A percentile compares a stretch with the other conserved stretches of the same genome.
Conservation (phyloP, 2,888 invertebrate genomes). For the Habrosyne pyritoides region DNA sequence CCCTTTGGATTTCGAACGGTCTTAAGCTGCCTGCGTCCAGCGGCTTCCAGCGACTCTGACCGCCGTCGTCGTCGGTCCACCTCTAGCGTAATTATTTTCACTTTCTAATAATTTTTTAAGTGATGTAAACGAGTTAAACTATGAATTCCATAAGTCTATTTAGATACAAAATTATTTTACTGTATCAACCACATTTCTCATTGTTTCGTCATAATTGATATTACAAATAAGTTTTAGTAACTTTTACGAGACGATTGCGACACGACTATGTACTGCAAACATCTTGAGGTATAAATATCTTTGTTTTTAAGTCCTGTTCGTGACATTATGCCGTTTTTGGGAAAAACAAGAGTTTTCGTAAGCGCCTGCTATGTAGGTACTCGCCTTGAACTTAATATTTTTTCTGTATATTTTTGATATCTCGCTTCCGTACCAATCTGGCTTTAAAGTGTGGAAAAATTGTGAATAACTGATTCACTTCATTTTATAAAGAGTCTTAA, state of each 20-base stretch:
- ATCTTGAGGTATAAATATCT: slow-evolving; percentile 33
- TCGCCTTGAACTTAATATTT: slow-evolving; percentile 61
- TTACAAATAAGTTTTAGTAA: background rate
- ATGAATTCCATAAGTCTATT: too few species aligned
- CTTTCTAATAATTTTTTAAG: too few species aligned
- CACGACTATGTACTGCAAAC: slow-evolving; percentile 10
- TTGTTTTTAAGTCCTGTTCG: slow-evolving; percentile 41
- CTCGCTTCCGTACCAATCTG: slow-evolving; percentile 24
- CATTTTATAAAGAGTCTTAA: background rate
- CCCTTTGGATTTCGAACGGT: too few species aligned
- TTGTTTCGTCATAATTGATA: too few species aligned
- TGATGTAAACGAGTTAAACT: too few species aligned
- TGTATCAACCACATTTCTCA: too few species aligned
- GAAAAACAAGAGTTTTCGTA: slow-evolving; percentile 60
- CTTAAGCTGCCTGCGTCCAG: too few species aligned
- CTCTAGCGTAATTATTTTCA: too few species aligned
- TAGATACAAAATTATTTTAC: too few species aligned
- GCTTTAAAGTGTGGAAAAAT: background rate
- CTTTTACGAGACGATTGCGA: background rate
- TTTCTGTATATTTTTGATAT: slow-evolving; percentile 30
- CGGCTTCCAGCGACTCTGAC: too few species aligned
- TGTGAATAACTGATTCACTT: background rate
- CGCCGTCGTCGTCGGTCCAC: too few species aligned
- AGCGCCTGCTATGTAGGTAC: slow-evolving; percentile 28
- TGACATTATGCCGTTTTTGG: slow-evolving; percentile 77